A percentile compares a stretch with the other conserved stretches of the same genome.
Evolutionary conservation across 1,140 invertebrate species (phyloP).

Genomic region (Drosophila sproati): DNA sequence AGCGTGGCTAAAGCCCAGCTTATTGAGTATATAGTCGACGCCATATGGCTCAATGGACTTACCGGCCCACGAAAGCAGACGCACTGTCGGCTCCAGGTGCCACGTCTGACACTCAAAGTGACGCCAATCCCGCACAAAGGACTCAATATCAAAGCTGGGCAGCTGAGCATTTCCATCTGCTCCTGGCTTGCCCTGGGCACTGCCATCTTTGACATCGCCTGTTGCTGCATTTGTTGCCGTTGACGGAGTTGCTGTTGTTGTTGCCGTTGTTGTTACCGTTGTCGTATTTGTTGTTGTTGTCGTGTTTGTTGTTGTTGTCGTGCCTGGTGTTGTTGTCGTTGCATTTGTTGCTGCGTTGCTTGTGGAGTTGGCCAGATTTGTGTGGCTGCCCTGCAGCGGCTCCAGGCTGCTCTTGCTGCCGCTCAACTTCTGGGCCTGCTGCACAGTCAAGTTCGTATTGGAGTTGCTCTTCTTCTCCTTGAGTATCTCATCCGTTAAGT

Average conservation of each 20-base stretch:
- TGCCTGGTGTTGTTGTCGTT: slow-evolving; percentile 21
- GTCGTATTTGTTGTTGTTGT: slow-evolving; percentile 17
- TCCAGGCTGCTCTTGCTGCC: slow-evolving; percentile 71
- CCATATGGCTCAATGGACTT: slow-evolving; percentile 98
- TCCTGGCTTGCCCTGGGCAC: slow-evolving; percentile 12
- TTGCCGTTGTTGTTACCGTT: slow-evolving; percentile 14
- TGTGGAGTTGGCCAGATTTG: slow-evolving; percentile 54
- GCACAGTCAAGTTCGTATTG: slow-evolving; percentile 65
- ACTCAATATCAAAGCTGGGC: slow-evolving; percentile 78
- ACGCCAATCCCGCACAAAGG: slow-evolving; percentile 89
- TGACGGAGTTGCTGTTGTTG: slow-evolving; percentile 27
- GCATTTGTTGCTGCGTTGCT: slow-evolving; percentile 24
- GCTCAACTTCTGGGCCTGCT: slow-evolving; percentile 67
- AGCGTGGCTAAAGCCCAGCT: slow-evolving; percentile 98
- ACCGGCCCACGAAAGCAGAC: slow-evolving; percentile 96
- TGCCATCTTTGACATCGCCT: slow-evolving; percentile 47
- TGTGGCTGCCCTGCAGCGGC: slow-evolving; percentile 68
- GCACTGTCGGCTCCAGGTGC: slow-evolving; percentile 98
- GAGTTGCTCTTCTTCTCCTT: slow-evolving; percentile 69
- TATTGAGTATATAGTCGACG: slow-evolving; percentile 98
- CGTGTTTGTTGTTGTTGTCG: slow-evolving; percentile 20
- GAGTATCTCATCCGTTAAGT: slow-evolving; percentile 74
- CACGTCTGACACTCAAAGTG: slow-evolving; percentile 98
- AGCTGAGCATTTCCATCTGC: slow-evolving; percentile 17
- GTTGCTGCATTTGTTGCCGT: slow-evolving; percentile 11